These are phyloP conservation scores for Apamea monoglypha DNA, from an alignment of 2,888 invertebrate species.

Conservation along the genomic window DNA sequence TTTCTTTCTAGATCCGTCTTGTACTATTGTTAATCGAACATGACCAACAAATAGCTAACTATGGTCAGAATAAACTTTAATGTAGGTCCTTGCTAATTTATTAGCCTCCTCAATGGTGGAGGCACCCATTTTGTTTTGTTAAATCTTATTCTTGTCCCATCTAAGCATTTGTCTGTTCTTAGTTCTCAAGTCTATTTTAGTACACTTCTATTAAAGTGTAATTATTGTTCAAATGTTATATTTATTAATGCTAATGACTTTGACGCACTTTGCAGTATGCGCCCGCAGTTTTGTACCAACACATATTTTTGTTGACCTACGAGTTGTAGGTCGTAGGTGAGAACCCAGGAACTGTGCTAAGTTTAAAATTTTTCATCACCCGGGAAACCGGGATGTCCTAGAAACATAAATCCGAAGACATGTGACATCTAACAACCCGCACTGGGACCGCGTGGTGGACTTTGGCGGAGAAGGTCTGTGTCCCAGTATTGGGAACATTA, in stretches of 20 bases:
- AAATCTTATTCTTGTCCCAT: background rate
- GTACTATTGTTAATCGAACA: background rate
- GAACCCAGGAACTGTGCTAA: background rate
- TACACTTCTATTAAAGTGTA: constrained; percentile 12
- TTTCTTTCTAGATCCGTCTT: background rate
- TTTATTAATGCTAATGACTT: constrained; percentile 37
- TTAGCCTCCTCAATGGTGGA: too few relatives aligned
- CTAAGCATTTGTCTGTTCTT: background rate
- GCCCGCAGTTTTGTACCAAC: background rate
- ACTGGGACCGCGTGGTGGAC: background rate
- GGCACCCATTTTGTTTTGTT: background rate
- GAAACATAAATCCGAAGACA: background rate
- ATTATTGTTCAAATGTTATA: constrained; percentile 27
- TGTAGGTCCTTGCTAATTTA: too few relatives aligned
- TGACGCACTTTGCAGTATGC: constrained; percentile 7
- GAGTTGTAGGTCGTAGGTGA: background rate
- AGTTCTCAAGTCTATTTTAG: constrained; percentile 2
- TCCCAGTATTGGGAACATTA: background rate
- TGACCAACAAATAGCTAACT: background rate
- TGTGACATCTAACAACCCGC: background rate
- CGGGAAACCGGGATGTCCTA: background rate
- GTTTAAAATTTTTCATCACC: too few relatives aligned
- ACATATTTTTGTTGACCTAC: background rate
- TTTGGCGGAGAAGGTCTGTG: background rate
- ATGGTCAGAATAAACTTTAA: background rate